Percentiles rank a stretch among this genome's conserved stretches.
These are phyloP conservation scores for Turritopsis rubra DNA, from an alignment of 30 jellyfish, hydroid and myxozoan species.

Conservation along the genomic window DNA sequence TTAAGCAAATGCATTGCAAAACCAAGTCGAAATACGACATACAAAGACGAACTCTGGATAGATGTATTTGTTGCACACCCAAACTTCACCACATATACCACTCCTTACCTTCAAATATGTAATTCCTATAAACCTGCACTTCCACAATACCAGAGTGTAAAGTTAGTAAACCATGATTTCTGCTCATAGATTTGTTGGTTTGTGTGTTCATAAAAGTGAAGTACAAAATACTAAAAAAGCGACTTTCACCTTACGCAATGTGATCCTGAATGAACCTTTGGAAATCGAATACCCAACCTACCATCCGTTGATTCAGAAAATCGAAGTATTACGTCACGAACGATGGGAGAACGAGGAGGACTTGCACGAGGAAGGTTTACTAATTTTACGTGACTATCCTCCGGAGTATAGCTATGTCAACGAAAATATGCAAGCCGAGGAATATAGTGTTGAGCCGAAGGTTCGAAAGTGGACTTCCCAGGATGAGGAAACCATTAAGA, in stretches of 20 bases:
- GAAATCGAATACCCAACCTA: constrained; percentile 72
- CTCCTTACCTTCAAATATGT: no score
- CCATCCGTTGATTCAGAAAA: constrained; percentile 83
- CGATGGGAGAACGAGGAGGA: constrained; percentile 39
- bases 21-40: no score
- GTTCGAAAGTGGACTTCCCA: constrained; percentile 32
- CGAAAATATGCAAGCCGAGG: constrained; percentile 78
- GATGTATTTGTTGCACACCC: no score
- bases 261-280: constrained; percentile 75
- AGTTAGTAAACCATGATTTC: no score
- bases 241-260: constrained; percentile 62
- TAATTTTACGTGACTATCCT: constrained; percentile 76
- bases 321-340: constrained; percentile 92
- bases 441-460: constrained; percentile 76
- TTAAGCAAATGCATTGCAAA: no score
- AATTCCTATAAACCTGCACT: no score
- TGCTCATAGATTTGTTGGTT: constrained; percentile 71
- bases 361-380: constrained; percentile 38
- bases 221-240: constrained; percentile 63
- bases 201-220: constrained; percentile 47
- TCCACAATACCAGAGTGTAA: no score
- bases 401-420: constrained; percentile 70
- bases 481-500: constrained; percentile 15
- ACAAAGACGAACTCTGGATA: no score
- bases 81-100: no score